phyloP scores from a whole-genome alignment of 2,797 vertebrate genomes.

The Sebastes jordani region DNA sequence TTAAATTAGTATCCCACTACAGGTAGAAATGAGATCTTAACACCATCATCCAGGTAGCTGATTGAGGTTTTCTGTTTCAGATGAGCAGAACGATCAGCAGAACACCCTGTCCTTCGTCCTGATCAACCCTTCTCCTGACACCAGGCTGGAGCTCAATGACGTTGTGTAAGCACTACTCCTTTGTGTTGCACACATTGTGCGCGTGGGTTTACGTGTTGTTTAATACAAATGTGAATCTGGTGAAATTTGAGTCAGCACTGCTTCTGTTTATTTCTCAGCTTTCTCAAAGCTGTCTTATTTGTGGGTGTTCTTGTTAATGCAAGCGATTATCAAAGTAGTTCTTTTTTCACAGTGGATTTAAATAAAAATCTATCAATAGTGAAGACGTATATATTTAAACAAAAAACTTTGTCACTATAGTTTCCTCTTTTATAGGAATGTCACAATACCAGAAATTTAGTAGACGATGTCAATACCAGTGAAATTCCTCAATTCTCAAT shows the following conservation, averaged over 20 bases:
- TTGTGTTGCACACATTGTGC: background rate
- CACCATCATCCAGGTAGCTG: background rate
- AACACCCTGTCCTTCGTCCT: constrained; percentile 96
- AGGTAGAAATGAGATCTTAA: background rate
- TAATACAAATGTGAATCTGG: background rate
- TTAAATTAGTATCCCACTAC: too few species aligned
- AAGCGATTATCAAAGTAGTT: background rate
- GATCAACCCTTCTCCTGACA: constrained; percentile 94
- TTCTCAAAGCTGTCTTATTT: background rate
- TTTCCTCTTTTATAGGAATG: background rate
- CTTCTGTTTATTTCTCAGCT: background rate
- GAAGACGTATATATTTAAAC: background rate
- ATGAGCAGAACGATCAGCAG: constrained; percentile 94
- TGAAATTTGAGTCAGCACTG: background rate
- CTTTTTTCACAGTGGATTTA: background rate
- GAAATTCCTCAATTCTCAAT: too few species aligned
- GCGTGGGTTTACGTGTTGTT: background rate
- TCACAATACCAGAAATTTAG: too few species aligned
- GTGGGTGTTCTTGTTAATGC: background rate
- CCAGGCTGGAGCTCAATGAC: constrained; percentile 91
- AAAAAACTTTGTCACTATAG: background rate
- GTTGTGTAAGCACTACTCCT: constrained; percentile 85
- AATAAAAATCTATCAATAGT: background rate
- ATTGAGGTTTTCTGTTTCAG: constrained; percentile 74
- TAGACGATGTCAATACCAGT: too few species aligned